phyloP scores from a whole-genome alignment of 2,888 invertebrate genomes.

The Empis stercorea region DNA sequence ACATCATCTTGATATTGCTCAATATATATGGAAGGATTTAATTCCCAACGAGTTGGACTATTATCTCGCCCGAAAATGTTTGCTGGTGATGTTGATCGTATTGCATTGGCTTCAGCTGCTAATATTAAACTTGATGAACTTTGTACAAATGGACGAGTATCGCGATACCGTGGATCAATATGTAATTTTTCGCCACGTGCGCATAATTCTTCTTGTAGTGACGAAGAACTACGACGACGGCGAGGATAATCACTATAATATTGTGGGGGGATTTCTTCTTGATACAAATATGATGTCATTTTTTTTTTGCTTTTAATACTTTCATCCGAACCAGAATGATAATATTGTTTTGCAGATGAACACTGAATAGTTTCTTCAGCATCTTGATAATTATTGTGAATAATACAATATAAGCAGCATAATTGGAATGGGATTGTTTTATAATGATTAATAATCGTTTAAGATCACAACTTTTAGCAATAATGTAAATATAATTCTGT shows the following conservation, averaged over 20 bases:
- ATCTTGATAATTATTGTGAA: conserved; percentile 10
- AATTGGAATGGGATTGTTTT: not conserved
- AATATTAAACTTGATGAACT: conserved; percentile 29
- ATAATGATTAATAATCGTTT: not conserved
- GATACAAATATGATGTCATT: not conserved
- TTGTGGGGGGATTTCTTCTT: not conserved
- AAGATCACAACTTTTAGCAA: not conserved
- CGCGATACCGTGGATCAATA: conserved; percentile 35
- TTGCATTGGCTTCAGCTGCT: conserved; percentile 15
- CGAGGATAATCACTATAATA: conserved; percentile 13
- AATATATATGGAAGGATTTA: conserved; percentile 28
- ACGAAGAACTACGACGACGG: conserved; percentile 29
- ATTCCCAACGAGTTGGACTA: conserved; percentile 21
- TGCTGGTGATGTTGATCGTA: conserved; percentile 1
- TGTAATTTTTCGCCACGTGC: conserved; percentile 30
- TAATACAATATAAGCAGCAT: not conserved
- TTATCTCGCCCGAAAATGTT: conserved; percentile 9
- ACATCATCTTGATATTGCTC: conserved; percentile 28
- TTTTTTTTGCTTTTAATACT: conserved; percentile 23
- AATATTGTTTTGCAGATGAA: conserved; percentile 17
- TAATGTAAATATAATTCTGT: not conserved
- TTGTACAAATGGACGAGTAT: conserved; percentile 31
- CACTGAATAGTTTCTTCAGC: conserved; percentile 17
- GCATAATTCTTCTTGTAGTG: conserved; percentile 31
- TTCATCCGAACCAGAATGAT: conserved; percentile 32